Evolutionary conservation across 2,888 invertebrate genomes (phyloP), one percentile per base, ranked within the genome.

Genomic region (Cephus sareptanus): DNA sequence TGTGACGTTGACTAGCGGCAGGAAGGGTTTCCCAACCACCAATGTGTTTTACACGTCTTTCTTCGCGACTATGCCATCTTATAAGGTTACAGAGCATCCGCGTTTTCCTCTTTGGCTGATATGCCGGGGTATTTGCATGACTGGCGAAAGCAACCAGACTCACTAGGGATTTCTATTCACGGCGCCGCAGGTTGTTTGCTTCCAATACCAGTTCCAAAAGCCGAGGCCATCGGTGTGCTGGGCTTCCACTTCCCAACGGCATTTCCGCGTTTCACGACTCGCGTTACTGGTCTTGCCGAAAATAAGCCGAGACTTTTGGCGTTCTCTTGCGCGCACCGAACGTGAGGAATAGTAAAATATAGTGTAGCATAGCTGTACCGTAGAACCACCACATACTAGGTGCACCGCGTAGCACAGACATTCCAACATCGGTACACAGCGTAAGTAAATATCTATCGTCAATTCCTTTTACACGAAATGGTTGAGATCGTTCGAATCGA

Each of bases 141-240:
- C 83, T 85, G 81, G 82, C 83, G 77, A 82, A 83, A 85, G 84
- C 83, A 82, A 81, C 76, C 76, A 79, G 80, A 81, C 77, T 83
- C 83, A 79, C 82, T 74, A 80, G 79, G 83, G 80, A 84, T 85
- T 85, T 83, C 81, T 81, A 81, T 84, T 84, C 83, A 80, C 81
- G 79, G 40, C 79, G 79, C 15, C 76, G 76, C 40, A 35, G 79
- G 74, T 82, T 83, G 80, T 83, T 84, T 84, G 82, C 82, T 81
- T 80, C 56, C 56, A 56, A 23, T 6, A 23, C 56, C 56, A 56
- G 56, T 56, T 82, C 76, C 80, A 79, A 73, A 69, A 78, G 77
- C 76, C 68, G 34, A 74, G 79, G 77, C 75, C 74, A 78, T 77
- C 74, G 40, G 35, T 76, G 74, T 77, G 71, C 71, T 12, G 33